Evolutionary conservation across 2,113 vertebrate genomes (phyloP), one percentile per base, ranked within the genome.

Genomic region (Variabilichromis moorii): DNA sequence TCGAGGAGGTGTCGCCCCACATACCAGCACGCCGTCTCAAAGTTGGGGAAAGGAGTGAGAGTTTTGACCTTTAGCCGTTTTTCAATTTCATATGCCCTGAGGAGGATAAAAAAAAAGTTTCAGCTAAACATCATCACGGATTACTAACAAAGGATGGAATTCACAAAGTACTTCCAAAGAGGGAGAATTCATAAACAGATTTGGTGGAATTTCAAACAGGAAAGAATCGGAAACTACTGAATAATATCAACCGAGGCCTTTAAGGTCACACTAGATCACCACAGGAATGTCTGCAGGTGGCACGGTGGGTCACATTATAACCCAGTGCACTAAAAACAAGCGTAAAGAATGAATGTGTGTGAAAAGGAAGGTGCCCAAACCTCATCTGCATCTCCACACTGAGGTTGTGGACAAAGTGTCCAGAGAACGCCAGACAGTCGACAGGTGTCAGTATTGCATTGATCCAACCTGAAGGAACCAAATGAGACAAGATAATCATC

Each of bases 371-470:
- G 37, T 57, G 59, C 82, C 91, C 95, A 68, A 19, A 99, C 99
- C 99, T 99, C 98, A 99, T 98, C 95, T 99, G 99, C 98, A 99
- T 99, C 95, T 99, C 99, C 93, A 99, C 97, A 2, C 97, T 99
- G 86, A 99, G 94, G 92, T 98, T 99, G 94, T 99, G 98, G 66
- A 99, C 97, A 59, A 99, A 99, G 95, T 99, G 98, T 90, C 98
- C 98, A 17, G 98, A 97, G 91, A 99, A 99, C 28, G 98, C 98
- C 95, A 99, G 95, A 91, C 98, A 99, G 96, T 99, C 99, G 57
- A 99, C 98, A 1, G 98, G 98, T 21, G 98, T 99, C 87, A 99
- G 96, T 33, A 98, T 98, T 96, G 98, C 98, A 82, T 99, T 99
- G 93, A 99, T 99, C 98, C 99, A 99, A 85, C 98, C 99, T 99